A percentile compares a stretch with the other conserved stretches of the same genome.
These are phyloP conservation scores for Chromobotia macracanthus DNA, from an alignment of 2,797 vertebrate genomes.

Conservation along the genomic window DNA sequence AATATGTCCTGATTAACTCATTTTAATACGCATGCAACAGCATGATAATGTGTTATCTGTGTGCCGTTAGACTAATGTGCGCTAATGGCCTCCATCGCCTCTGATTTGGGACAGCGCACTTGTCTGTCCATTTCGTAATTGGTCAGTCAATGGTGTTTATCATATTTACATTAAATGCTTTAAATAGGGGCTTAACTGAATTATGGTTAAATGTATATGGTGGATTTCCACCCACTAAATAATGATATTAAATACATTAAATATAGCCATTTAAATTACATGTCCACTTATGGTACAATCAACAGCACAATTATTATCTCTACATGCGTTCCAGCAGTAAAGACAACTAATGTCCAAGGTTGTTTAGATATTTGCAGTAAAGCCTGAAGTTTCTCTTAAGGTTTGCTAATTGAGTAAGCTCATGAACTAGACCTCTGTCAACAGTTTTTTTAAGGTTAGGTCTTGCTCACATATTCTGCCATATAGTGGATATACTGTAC, in stretches of 20 bases:
- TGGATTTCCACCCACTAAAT: neutral
- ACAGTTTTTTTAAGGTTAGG: neutral
- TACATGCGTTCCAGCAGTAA: neutral
- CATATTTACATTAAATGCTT: conserved; percentile 26
- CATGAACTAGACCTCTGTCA: conserved; percentile 39
- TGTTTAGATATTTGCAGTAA: neutral
- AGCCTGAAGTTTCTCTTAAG: no score
- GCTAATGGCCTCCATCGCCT: conserved; percentile 42
- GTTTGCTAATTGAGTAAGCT: no score
- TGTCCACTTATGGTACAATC: neutral
- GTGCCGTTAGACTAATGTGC: conserved; percentile 43
- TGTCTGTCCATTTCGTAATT: conserved; percentile 41
- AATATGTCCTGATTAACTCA: conserved; percentile 52
- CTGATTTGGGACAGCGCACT: conserved; percentile 9
- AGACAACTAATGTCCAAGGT: neutral
- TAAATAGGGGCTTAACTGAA: conserved; percentile 16
- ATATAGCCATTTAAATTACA: neutral
- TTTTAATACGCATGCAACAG: conserved; percentile 34
- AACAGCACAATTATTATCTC: neutral
- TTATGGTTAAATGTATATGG: conserved; percentile 1
- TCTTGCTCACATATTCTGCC: neutral
- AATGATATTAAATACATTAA: neutral
- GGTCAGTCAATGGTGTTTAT: conserved; percentile 41
- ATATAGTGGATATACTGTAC: neutral
- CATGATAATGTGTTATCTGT: conserved; percentile 51